Evolutionary conservation across 2,888 invertebrate genomes (phyloP).

Genomic region (Seladonia tumulorum): DNA sequence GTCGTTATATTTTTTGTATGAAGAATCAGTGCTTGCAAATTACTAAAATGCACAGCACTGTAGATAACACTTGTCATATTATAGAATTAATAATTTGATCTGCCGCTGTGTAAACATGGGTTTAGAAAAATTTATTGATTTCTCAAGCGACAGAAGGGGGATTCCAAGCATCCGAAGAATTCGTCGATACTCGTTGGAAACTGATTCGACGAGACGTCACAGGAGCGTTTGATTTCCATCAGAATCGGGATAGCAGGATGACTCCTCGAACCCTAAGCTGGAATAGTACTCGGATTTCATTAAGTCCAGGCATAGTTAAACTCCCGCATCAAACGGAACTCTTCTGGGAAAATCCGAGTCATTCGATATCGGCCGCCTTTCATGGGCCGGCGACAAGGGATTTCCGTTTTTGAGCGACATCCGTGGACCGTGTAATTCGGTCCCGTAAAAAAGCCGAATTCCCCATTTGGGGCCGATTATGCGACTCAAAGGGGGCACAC

Average conservation of each 20-base stretch:
- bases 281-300: not conserved
- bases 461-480: constrained; percentile 30
- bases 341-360: constrained; percentile 59
- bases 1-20: too few species aligned
- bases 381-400: constrained; percentile 56
- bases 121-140: not conserved
- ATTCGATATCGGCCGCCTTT: constrained; percentile 62
- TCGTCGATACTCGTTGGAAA: not conserved
- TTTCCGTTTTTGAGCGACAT: constrained; percentile 62
- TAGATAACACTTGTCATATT: too few species aligned
- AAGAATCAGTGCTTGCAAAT: too few species aligned
- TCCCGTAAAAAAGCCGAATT: constrained; percentile 36
- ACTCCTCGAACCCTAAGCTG: not conserved
- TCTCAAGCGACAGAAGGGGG: not conserved
- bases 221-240: not conserved
- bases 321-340: constrained; percentile 40
- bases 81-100: too few species aligned
- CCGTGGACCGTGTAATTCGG: constrained; percentile 58
- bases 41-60: too few species aligned
- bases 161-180: not conserved
- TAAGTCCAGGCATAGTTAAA: constrained; percentile 1
- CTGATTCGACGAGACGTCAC: not conserved
- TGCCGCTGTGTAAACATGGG: too few species aligned
- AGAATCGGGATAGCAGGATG: not conserved
- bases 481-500: constrained; percentile 17